Conservation (phyloP, 92 coral and sea anemone species). For the Micromussa lordhowensis region DNA sequence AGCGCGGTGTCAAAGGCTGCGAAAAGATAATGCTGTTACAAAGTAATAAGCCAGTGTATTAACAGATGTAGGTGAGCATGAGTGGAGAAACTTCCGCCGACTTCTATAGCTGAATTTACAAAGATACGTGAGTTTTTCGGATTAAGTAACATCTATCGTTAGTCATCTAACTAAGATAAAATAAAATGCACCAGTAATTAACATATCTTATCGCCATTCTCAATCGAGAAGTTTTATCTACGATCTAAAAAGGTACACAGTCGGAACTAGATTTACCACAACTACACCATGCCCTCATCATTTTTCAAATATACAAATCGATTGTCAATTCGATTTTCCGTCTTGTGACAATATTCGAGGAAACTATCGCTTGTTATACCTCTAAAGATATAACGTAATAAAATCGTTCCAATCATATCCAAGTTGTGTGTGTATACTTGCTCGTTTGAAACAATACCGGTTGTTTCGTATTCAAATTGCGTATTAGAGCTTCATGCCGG, state of each 20-base stretch:
- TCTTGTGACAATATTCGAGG: background rate
- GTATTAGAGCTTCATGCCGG: background rate
- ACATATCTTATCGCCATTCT: slow-evolving; percentile 30
- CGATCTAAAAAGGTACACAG: background rate
- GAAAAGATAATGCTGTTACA: slow-evolving; percentile 20
- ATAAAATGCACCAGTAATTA: slow-evolving; percentile 23
- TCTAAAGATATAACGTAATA: slow-evolving; percentile 20
- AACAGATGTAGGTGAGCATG: background rate
- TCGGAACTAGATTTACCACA: background rate
- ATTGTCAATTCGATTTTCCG: background rate
- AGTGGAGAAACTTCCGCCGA: slow-evolving; percentile 15
- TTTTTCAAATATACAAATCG: background rate
- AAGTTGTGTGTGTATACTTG: slow-evolving; percentile 1
- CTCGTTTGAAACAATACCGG: background rate
- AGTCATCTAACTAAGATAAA: slow-evolving; percentile 20
- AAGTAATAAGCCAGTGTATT: slow-evolving; percentile 9
- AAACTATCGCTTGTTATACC: slow-evolving; percentile 10
- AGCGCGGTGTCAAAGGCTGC: background rate
- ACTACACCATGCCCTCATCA: background rate
- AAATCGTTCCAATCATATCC: slow-evolving; percentile 17
- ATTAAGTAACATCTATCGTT: background rate
- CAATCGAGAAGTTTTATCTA: slow-evolving; percentile 7
- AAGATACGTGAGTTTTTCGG: background rate
- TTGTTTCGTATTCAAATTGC: slow-evolving; percentile 20
- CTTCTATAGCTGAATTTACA: slow-evolving; percentile 2